A percentile compares a stretch with the other conserved stretches of the same genome.
Evolutionary conservation across 2,797 vertebrate species (phyloP).

Genomic region (Picus viridis): DNA sequence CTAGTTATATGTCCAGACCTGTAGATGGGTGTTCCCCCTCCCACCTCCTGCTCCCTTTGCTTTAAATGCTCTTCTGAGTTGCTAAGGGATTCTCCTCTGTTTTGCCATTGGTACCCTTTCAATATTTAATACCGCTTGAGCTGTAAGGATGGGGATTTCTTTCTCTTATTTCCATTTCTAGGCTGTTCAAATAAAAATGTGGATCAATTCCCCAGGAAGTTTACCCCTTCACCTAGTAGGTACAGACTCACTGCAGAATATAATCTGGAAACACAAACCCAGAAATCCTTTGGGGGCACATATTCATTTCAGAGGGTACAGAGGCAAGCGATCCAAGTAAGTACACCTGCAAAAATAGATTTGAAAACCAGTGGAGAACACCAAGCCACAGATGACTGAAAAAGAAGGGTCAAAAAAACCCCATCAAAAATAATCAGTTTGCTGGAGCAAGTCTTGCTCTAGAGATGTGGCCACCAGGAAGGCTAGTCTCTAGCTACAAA

Average conservation of each 20-base stretch:
- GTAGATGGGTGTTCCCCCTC: not conserved
- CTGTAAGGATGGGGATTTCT: conserved; percentile 58
- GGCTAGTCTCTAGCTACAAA: conserved; percentile 10
- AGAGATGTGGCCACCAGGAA: not conserved
- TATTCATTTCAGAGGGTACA: conserved; percentile 59
- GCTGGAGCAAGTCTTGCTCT: conserved; percentile 30
- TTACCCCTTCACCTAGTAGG: conserved; percentile 47
- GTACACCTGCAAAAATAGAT: conserved; percentile 45
- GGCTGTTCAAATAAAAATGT: conserved; percentile 59
- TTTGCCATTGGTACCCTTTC: conserved; percentile 55
- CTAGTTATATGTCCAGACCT: conserved; percentile 51
- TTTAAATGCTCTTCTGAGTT: conserved; percentile 57
- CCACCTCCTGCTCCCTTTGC: conserved; percentile 12
- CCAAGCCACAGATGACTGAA: not conserved
- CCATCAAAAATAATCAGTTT: not conserved
- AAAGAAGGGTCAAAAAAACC: not conserved
- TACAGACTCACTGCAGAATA: conserved; percentile 50
- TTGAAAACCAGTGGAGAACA: conserved; percentile 28
- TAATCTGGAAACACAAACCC: conserved; percentile 44
- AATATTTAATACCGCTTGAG: conserved; percentile 43
- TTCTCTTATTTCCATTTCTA: conserved; percentile 67
- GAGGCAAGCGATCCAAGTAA: conserved; percentile 56
- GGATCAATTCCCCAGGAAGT: conserved; percentile 44
- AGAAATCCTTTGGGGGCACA: conserved; percentile 38
- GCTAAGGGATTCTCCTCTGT: conserved; percentile 50